These are phyloP conservation scores for Trimorus sp. DNA, from an alignment of 2,888 invertebrate species.

Conservation along the genomic window DNA sequence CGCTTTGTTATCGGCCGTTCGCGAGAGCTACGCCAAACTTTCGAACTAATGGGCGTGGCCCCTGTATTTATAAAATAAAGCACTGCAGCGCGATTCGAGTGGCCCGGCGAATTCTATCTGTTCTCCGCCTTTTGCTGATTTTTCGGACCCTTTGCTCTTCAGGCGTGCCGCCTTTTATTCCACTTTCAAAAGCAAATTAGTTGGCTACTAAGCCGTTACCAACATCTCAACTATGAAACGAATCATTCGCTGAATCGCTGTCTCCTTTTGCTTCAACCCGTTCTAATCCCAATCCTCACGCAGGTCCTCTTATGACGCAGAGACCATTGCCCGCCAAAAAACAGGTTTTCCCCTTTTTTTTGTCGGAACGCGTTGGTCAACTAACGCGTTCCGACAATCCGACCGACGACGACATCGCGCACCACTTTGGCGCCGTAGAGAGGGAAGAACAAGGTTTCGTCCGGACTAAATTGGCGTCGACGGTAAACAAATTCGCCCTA, in stretches of 20 bases:
- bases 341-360: too few relatives aligned
- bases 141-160: slow-evolving; percentile 56
- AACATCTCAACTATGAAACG: slow-evolving; percentile 45
- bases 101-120: slow-evolving; percentile 56
- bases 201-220: slow-evolving; percentile 13
- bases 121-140: slow-evolving; percentile 64
- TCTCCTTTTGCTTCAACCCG: slow-evolving; percentile 22
- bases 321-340: too few relatives aligned
- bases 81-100: slow-evolving; percentile 65
- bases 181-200: slow-evolving; percentile 26
- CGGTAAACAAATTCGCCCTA: slow-evolving; percentile 5
- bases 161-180: slow-evolving; percentile 53
- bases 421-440: too few relatives aligned
- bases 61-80: slow-evolving; percentile 69
- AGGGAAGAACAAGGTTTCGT: too few relatives aligned
- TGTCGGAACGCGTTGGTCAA: too few relatives aligned
- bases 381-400: too few relatives aligned
- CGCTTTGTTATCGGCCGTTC: slow-evolving; percentile 49
- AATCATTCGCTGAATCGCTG: slow-evolving; percentile 42
- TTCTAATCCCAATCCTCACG: too few relatives aligned
- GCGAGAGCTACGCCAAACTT: slow-evolving; percentile 56
- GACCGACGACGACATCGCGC: too few relatives aligned
- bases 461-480: background rate
- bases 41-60: slow-evolving; percentile 67
- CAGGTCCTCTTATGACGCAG: too few relatives aligned